These are phyloP conservation scores for Drosophila watanabei DNA, from an alignment of 1,140 invertebrate species.

Conservation along the genomic window DNA sequence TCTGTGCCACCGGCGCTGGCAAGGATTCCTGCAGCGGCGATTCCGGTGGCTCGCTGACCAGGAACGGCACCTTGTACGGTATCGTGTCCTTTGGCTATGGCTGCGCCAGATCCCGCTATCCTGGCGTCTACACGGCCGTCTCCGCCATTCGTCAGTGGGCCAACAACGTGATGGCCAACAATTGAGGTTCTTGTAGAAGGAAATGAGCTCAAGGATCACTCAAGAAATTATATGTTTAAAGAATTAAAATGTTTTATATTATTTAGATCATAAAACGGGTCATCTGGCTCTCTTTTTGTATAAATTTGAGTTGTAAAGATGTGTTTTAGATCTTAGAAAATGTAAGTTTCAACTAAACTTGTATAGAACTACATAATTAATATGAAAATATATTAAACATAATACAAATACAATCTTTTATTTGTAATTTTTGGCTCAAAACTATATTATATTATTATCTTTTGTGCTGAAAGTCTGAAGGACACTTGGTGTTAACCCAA, in stretches of 20 bases:
- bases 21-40: conserved; percentile 65
- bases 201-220: background rate
- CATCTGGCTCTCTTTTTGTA: too few relatives aligned
- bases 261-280: background rate
- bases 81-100: conserved; percentile 64
- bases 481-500: background rate
- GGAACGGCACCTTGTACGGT: conserved; percentile 26
- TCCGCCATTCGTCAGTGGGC: conserved; percentile 16
- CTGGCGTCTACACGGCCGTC: conserved; percentile 59
- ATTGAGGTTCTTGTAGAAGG: conserved; percentile 13
- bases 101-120: conserved; percentile 46
- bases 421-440: too few relatives aligned
- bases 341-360: too few relatives aligned
- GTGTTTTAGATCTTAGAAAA: background rate
- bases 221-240: background rate
- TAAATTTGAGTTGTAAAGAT: background rate
- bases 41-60: conserved; percentile 47
- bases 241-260: background rate
- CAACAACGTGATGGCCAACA: conserved; percentile 32
- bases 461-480: background rate
- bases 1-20: conserved; percentile 38
- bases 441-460: background rate
- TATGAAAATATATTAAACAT: background rate
- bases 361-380: background rate
- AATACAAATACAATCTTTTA: background rate